phyloP scores from a whole-genome alignment of 2,888 invertebrate species.

The Pachycephus smyrnensis region DNA sequence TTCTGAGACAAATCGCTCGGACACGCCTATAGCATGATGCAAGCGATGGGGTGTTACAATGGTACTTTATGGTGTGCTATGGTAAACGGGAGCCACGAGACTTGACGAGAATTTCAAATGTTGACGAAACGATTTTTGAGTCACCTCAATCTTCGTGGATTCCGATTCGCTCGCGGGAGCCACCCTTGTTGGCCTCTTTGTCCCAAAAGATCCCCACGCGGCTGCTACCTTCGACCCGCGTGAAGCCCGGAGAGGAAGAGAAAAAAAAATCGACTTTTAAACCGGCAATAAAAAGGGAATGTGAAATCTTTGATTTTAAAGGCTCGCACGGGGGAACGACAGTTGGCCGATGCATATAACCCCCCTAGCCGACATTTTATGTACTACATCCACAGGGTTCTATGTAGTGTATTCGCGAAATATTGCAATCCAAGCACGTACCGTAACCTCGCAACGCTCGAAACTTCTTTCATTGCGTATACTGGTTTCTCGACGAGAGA shows the following conservation, averaged over 20 bases:
- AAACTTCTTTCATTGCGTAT: background rate
- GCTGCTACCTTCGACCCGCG: background rate
- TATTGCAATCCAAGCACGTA: conserved; percentile 63
- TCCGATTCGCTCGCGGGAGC: background rate
- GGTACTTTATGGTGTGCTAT: conserved; percentile 1
- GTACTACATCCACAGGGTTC: background rate
- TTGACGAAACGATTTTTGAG: conserved; percentile 57
- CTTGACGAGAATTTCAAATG: conserved; percentile 59
- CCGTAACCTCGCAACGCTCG: conserved; percentile 17
- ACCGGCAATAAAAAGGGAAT: conserved; percentile 64
- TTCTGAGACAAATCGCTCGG: conserved; percentile 53
- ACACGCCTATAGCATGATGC: conserved; percentile 38
- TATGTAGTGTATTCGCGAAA: conserved; percentile 47
- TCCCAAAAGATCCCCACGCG: background rate
- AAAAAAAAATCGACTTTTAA: conserved; percentile 61
- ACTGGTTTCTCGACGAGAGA: background rate
- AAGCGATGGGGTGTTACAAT: conserved; percentile 4
- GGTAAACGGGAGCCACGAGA: conserved; percentile 26
- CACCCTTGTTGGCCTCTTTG: background rate
- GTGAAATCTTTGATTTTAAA: conserved; percentile 59
- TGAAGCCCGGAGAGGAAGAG: background rate
- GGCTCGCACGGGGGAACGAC: conserved; percentile 48
- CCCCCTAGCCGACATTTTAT: background rate
- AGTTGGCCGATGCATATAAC: conserved; percentile 62
- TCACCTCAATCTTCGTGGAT: conserved; percentile 32